Conservation (phyloP, 2,888 invertebrate genomes). For the Mythimna lalbum region DNA sequence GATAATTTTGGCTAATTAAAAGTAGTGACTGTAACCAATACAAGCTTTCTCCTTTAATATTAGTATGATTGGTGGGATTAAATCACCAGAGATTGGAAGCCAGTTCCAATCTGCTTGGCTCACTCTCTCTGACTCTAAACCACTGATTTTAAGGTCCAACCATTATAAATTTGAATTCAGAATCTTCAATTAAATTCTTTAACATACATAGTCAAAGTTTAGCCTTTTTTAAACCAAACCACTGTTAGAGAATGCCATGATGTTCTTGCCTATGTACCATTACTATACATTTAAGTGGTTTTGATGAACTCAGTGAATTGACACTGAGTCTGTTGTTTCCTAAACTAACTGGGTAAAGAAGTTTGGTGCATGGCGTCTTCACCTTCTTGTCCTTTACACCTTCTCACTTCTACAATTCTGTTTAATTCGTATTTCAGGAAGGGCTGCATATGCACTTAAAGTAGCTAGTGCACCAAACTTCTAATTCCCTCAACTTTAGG, state of each 20-base stretch:
- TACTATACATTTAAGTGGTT: no score
- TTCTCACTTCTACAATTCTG: background rate
- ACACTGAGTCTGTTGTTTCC: background rate
- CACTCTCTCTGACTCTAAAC: background rate
- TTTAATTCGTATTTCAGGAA: background rate
- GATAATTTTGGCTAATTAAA: no score
- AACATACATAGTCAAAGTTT: background rate
- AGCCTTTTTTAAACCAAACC: background rate
- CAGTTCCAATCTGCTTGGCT: conserved; percentile 4
- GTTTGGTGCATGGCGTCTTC: background rate
- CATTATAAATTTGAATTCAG: conserved; percentile 11
- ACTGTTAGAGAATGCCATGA: background rate
- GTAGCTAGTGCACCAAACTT: background rate
- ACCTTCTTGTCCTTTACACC: no score
- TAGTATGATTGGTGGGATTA: no score
- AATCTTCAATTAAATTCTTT: background rate
- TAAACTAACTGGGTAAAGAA: background rate
- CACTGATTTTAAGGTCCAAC: background rate
- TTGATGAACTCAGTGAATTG: background rate
- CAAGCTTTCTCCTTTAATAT: no score
- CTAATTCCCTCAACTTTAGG: background rate
- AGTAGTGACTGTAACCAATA: no score
- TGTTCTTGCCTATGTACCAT: no score
- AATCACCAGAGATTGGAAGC: background rate
- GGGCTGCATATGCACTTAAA: no score